These are phyloP conservation scores for Echinarachnius parma DNA, from an alignment of 53 echinoderm and acorn worm species.

Conservation along the genomic window DNA sequence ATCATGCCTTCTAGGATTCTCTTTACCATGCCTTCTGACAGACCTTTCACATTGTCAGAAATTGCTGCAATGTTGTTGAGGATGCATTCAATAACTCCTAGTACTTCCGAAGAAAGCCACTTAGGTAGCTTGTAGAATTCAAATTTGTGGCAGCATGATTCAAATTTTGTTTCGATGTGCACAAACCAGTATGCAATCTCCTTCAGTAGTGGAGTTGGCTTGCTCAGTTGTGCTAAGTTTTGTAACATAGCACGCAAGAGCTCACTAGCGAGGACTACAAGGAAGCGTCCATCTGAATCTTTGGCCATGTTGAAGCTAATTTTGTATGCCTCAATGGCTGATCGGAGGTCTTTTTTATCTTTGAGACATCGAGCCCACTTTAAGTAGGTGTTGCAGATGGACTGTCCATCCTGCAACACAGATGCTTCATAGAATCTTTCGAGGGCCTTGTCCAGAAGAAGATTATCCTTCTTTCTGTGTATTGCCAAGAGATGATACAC, in stretches of 20 bases:
- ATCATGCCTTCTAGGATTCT: too few species aligned
- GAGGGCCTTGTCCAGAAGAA: constrained; percentile 9
- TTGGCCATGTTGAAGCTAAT: neutral
- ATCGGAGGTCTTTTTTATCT: constrained; percentile 2
- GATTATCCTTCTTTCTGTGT: neutral
- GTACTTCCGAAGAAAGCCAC: neutral
- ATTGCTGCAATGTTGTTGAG: too few species aligned
- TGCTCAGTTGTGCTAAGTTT: neutral
- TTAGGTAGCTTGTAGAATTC: neutral
- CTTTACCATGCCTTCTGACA: too few species aligned
- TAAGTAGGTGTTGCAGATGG: neutral
- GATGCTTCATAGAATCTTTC: constrained; percentile 34
- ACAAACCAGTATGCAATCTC: constrained; percentile 19
- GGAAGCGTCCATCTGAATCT: neutral
- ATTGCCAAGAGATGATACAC: constrained; percentile 1
- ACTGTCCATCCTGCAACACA: constrained; percentile 6
- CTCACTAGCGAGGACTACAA: neutral
- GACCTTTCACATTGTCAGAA: too few species aligned
- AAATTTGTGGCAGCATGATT: too few species aligned
- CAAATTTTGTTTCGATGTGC: neutral
- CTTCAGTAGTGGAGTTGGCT: neutral
- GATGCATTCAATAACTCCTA: too few species aligned
- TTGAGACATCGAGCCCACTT: constrained; percentile 27
- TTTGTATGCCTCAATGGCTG: constrained; percentile 23
- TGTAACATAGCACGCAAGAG: constrained; percentile 11